phyloP scores from a whole-genome alignment of 1,140 invertebrate species.

The Bombus huntii region DNA sequence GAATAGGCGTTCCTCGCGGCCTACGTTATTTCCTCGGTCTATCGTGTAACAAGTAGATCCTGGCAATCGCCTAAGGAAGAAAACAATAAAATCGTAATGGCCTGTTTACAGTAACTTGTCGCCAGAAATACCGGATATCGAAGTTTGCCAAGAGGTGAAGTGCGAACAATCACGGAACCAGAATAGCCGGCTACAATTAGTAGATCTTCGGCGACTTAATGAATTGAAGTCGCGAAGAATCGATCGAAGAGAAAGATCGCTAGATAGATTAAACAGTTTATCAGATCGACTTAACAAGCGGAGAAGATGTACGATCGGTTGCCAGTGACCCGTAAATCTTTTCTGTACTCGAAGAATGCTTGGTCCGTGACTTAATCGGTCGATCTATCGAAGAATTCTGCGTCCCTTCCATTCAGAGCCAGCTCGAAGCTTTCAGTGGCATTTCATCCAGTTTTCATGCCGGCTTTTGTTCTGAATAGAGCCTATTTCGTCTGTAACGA shows the following conservation, averaged over 20 bases:
- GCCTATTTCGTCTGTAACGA: conserved; percentile 80
- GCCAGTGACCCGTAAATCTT: conserved; percentile 4
- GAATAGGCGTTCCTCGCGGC: not conserved
- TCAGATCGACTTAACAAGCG: not conserved
- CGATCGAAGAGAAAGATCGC: not conserved
- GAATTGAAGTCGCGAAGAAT: not conserved
- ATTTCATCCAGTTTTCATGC: conserved; percentile 65
- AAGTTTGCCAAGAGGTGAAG: conserved; percentile 1
- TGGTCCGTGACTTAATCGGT: conserved; percentile 30
- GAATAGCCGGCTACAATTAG: not conserved
- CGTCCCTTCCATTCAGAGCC: not conserved
- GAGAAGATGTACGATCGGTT: conserved; percentile 6
- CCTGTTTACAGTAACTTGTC: not conserved
- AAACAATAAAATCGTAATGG: not conserved
- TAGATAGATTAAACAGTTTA: not conserved
- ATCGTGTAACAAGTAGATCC: not conserved
- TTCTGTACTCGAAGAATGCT: conserved; percentile 10
- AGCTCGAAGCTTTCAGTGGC: not conserved
- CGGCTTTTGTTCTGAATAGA: conserved; percentile 72
- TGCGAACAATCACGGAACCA: not conserved
- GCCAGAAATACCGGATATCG: conserved; percentile 19
- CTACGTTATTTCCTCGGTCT: not conserved
- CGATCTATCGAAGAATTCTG: not conserved
- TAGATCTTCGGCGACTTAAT: not conserved
- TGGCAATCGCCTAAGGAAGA: not conserved